A percentile compares a stretch with the other conserved stretches of the same genome.
Conservation (phyloP, 2,888 invertebrate genomes). For the Diogma glabrata region DNA sequence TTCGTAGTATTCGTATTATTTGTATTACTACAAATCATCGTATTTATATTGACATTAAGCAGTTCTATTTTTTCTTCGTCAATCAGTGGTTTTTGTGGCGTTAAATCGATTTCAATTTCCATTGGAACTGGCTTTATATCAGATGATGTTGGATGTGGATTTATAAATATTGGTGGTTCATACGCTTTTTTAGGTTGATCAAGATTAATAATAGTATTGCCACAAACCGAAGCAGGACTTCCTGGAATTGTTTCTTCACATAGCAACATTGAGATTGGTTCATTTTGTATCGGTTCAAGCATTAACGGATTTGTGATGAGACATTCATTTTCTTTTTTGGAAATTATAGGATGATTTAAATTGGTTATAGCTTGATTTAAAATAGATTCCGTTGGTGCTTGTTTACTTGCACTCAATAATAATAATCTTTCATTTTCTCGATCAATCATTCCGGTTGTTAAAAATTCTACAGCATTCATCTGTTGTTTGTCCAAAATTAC, state of each 20-base stretch:
- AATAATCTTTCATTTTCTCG: slow-evolving; percentile 6
- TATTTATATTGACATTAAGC: slow-evolving; percentile 10
- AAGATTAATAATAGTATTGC: slow-evolving; percentile 12
- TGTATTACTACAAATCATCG: slow-evolving; percentile 11
- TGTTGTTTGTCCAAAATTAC: slow-evolving; percentile 5
- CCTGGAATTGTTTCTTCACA: slow-evolving; percentile 88
- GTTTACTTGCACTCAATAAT: neutral
- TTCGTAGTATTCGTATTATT: slow-evolving; percentile 10
- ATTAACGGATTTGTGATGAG: slow-evolving; percentile 6
- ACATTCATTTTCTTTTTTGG: neutral
- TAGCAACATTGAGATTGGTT: slow-evolving; percentile 61
- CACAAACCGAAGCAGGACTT: slow-evolving; percentile 61
- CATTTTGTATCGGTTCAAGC: slow-evolving; percentile 34
- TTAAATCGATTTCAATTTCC: slow-evolving; percentile 22
- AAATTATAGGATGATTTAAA: neutral
- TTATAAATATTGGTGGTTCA: slow-evolving; percentile 40
- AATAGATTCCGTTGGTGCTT: slow-evolving; percentile 3
- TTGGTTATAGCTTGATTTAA: neutral
- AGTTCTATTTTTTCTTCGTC: slow-evolving; percentile 9
- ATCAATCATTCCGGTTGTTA: slow-evolving; percentile 8
- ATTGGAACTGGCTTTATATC: slow-evolving; percentile 33
- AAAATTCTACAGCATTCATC: slow-evolving; percentile 3
- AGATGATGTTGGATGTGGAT: slow-evolving; percentile 25
- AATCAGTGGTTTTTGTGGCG: too few relatives aligned
- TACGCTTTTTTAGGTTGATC: slow-evolving; percentile 24